These are phyloP conservation scores for Dysidea cf. avara DNA, from an alignment of 37 sponge, comb jelly and placozoan species.

Conservation along the genomic window DNA sequence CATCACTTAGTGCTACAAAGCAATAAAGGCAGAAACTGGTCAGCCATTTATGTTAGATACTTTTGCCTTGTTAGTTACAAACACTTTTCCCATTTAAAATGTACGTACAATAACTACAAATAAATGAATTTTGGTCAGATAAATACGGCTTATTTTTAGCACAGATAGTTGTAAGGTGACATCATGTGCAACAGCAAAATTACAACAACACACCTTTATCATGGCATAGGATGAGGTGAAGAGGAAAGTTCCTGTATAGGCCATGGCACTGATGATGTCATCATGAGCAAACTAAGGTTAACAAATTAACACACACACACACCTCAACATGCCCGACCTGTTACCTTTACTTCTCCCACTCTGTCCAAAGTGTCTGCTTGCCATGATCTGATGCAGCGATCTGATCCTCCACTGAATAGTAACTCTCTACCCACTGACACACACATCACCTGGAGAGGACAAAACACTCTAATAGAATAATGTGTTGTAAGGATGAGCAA, in stretches of 20 bases:
- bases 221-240: conserved; percentile 68
- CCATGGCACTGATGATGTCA: conserved; percentile 72
- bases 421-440: conserved; percentile 59
- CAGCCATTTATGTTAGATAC: too few relatives aligned
- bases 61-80: too few relatives aligned
- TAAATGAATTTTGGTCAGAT: too few relatives aligned
- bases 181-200: too few relatives aligned
- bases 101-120: too few relatives aligned
- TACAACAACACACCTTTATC: conserved; percentile 61
- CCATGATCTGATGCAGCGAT: conserved; percentile 78
- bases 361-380: conserved; percentile 65
- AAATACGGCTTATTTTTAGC: too few relatives aligned
- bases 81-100: too few relatives aligned
- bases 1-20: not conserved
- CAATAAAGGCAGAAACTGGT: too few relatives aligned
- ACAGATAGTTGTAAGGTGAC: too few relatives aligned
- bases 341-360: conserved; percentile 50
- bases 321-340: not conserved
- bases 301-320: not conserved
- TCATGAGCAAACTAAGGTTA: conserved; percentile 66
- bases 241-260: conserved; percentile 58
- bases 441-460: conserved; percentile 53
- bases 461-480: not conserved
- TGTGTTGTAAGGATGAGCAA: too few relatives aligned
- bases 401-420: conserved; percentile 81